These are phyloP conservation scores for Natrix natrix DNA, from an alignment of 2,797 vertebrate genomes.

Conservation along the genomic window DNA sequence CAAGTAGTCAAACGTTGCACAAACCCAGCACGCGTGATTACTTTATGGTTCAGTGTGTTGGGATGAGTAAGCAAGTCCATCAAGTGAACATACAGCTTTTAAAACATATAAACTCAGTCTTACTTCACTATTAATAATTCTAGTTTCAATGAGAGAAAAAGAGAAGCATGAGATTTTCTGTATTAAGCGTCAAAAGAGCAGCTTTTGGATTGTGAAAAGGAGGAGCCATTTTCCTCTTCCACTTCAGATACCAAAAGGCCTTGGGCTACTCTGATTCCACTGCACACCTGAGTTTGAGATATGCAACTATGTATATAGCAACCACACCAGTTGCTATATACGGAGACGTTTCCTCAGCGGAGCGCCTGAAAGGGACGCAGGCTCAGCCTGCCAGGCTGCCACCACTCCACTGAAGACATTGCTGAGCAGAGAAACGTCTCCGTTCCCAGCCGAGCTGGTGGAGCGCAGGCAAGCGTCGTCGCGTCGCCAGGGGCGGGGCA, in stretches of 20 bases:
- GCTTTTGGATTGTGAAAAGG: neutral
- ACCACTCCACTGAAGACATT: too few relatives aligned
- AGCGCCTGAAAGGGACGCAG: too few relatives aligned
- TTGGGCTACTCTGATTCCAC: neutral
- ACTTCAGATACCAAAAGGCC: neutral
- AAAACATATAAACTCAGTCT: neutral
- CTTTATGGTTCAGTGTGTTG: neutral
- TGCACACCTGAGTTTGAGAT: neutral
- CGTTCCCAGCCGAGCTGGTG: too few relatives aligned
- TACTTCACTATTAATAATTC: neutral
- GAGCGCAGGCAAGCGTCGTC: too few relatives aligned
- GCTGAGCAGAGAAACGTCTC: too few relatives aligned
- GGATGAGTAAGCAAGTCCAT: neutral
- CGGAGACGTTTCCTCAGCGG: too few relatives aligned
- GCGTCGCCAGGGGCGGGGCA: too few relatives aligned
- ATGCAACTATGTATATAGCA: too few relatives aligned
- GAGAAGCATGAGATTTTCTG: neutral
- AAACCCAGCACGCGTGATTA: neutral
- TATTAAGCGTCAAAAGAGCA: neutral
- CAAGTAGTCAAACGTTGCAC: neutral
- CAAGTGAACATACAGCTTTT: neutral
- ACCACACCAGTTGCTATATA: too few relatives aligned
- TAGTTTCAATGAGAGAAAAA: neutral
- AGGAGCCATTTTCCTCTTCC: neutral
- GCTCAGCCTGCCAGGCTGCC: too few relatives aligned